phyloP scores from a whole-genome alignment of 2,797 vertebrate genomes.

The Triplophysa yarkandensis region DNA sequence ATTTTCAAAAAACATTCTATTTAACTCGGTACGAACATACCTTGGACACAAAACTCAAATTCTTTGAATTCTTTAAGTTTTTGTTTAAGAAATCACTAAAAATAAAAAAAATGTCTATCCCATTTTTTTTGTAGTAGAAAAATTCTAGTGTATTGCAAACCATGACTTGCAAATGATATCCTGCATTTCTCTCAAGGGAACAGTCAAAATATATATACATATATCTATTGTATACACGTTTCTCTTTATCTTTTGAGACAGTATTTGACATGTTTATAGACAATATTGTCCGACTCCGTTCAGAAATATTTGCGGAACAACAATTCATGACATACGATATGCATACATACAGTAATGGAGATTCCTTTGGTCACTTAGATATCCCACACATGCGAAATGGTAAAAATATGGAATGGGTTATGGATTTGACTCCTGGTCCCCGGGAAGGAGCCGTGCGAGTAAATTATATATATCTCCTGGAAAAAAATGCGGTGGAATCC shows the following conservation, averaged over 20 bases:
- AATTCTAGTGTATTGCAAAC: background rate
- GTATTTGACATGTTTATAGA: conserved; percentile 9
- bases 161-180: conserved; percentile 1
- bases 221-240: too few species aligned
- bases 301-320: background rate
- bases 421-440: background rate
- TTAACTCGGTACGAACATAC: too few species aligned
- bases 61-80: too few species aligned
- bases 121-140: background rate
- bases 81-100: too few species aligned
- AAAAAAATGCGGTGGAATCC: background rate
- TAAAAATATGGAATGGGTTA: conserved; percentile 23
- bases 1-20: too few species aligned
- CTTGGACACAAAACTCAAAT: too few species aligned
- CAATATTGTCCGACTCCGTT: background rate
- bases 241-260: conserved; percentile 29
- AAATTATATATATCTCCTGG: conserved; percentile 23
- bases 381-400: background rate
- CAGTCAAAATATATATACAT: conserved; percentile 1
- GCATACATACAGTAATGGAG: conserved; percentile 4
- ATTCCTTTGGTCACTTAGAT: conserved; percentile 11
- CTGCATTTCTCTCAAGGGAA: conserved; percentile 9
- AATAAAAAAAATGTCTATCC: background rate
- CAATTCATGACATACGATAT: background rate
- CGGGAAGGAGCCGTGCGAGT: conserved; percentile 4